Conservation (phyloP, 2,888 invertebrate genomes). For the Oscheius myriophilus region DNA sequence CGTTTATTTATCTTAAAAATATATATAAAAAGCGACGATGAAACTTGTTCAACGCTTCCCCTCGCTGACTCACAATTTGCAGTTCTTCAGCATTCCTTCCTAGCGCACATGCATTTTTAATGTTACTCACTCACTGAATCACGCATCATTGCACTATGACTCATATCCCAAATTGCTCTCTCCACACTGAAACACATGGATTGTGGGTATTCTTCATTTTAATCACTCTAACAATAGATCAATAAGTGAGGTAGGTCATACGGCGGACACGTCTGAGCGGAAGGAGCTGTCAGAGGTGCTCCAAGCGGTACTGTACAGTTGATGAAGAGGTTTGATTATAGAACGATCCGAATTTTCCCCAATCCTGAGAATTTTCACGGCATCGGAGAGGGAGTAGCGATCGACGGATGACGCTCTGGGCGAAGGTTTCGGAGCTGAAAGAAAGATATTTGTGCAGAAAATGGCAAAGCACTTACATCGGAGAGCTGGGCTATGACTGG, state of each 20-base stretch:
- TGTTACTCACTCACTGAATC: too few species aligned
- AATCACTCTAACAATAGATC: not conserved
- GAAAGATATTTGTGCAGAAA: slow-evolving; percentile 14
- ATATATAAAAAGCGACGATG: too few species aligned
- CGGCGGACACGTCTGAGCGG: slow-evolving; percentile 5
- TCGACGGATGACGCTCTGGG: slow-evolving; percentile 21
- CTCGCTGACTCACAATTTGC: too few species aligned
- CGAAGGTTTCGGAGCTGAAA: slow-evolving; percentile 21
- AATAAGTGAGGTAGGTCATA: slow-evolving; percentile 8
- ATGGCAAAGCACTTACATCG: slow-evolving; percentile 13
- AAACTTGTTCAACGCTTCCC: too few species aligned
- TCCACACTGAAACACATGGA: too few species aligned
- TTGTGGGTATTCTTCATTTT: too few species aligned
- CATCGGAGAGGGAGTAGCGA: slow-evolving; percentile 16
- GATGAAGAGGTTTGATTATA: not conserved
- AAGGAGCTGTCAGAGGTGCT: not conserved
- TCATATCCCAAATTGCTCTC: too few species aligned
- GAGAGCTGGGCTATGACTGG: slow-evolving; percentile 23
- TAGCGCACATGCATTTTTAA: too few species aligned
- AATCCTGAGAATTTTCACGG: slow-evolving; percentile 6
- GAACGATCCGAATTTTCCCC: not conserved
- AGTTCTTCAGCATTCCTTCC: too few species aligned
- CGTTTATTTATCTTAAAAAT: too few species aligned
- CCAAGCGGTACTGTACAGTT: not conserved
- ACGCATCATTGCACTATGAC: too few species aligned